These are phyloP conservation scores for Acronicta psi DNA, from an alignment of 2,888 invertebrate species.

Conservation along the genomic window DNA sequence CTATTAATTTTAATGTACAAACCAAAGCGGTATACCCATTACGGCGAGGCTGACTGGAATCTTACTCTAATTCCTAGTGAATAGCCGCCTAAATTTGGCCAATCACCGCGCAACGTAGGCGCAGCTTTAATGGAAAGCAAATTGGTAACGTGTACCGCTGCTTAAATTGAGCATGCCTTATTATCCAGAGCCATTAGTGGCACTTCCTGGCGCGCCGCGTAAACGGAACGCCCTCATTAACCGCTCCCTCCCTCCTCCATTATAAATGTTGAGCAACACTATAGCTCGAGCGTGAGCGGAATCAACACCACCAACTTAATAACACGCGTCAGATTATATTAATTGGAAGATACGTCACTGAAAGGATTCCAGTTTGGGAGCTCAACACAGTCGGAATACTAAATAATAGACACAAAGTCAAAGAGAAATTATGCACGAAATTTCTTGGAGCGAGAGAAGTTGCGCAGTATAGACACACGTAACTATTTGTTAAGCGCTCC, in stretches of 20 bases:
- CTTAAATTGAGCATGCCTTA: constrained; percentile 63
- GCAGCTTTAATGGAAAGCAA: constrained; percentile 59
- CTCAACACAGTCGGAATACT: constrained; percentile 40
- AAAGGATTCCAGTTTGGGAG: constrained; percentile 43
- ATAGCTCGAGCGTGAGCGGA: constrained; percentile 51
- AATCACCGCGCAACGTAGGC: constrained; percentile 51
- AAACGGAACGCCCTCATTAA: constrained; percentile 67
- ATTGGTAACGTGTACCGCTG: constrained; percentile 57
- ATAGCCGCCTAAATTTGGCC: constrained; percentile 53
- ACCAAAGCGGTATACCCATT: constrained; percentile 39
- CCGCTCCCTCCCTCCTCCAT: constrained; percentile 54
- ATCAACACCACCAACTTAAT: constrained; percentile 38
- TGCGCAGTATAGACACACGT: constrained; percentile 19
- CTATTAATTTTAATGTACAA: constrained; percentile 27
- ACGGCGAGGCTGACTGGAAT: constrained; percentile 32
- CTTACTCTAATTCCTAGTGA: constrained; percentile 43
- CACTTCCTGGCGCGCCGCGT: constrained; percentile 58
- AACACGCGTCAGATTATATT: constrained; percentile 52
- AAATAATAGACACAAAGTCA: constrained; percentile 30
- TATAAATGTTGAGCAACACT: constrained; percentile 48
- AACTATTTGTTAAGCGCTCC: constrained; percentile 33
- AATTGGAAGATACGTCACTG: constrained; percentile 52
- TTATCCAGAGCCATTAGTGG: constrained; percentile 68
- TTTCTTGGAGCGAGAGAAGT: constrained; percentile 20
- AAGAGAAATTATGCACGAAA: constrained; percentile 27